phyloP scores from a whole-genome alignment of 2,113 vertebrate genomes.

The Guaruba guarouba region DNA sequence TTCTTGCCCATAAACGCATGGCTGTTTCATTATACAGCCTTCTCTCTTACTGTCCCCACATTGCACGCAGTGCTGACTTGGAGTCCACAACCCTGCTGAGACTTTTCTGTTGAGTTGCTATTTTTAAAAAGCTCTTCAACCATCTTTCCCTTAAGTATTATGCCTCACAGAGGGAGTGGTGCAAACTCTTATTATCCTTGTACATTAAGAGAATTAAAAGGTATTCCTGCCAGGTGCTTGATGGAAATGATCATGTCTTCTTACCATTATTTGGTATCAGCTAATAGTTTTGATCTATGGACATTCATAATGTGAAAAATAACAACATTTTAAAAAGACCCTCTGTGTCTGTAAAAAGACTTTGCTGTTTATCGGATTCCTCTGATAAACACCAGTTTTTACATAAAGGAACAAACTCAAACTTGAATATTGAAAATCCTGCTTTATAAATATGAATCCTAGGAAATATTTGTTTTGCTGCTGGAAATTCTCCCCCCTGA shows the following conservation, averaged over 20 bases:
- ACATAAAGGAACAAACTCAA: not conserved
- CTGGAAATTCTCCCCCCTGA: not conserved
- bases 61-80: not conserved
- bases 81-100: not conserved
- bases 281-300: accelerated
- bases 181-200: not conserved
- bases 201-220: not conserved
- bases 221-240: not conserved
- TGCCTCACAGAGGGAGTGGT: no score
- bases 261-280: not conserved
- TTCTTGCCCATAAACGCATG: not conserved
- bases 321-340: not conserved
- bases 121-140: not conserved
- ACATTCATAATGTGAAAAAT: not conserved
- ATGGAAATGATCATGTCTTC: not conserved
- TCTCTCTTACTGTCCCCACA: not conserved
- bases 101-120: not conserved
- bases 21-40: accelerated
- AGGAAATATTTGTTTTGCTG: not conserved
- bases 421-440: not conserved
- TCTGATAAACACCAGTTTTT: not conserved
- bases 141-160: not conserved
- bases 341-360: not conserved
- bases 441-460: not conserved
- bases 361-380: not conserved